These are phyloP conservation scores for Beroe ovata DNA, from an alignment of 37 sponge, comb jelly and placozoan species.

Conservation along the genomic window DNA sequence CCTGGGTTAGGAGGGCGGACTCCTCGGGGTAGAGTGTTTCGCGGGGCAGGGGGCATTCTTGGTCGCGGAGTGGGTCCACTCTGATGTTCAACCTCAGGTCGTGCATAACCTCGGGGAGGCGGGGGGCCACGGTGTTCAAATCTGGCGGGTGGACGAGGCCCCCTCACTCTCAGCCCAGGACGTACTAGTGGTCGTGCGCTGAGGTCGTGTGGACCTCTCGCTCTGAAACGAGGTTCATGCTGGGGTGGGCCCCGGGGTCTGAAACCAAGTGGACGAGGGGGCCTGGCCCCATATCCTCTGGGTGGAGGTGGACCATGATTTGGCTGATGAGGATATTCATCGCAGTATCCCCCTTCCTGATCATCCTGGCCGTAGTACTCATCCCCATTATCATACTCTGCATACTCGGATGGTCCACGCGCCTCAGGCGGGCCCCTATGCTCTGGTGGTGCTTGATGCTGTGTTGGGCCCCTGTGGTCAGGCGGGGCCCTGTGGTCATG, in stretches of 20 bases:
- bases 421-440: not conserved
- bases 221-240: not conserved
- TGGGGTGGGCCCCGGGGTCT: not conserved
- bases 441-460: not conserved
- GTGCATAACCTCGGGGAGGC: not conserved
- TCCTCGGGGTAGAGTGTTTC: constrained; percentile 6
- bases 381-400: not conserved
- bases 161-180: not conserved
- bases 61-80: not conserved
- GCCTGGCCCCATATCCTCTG: not conserved
- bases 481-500: not conserved
- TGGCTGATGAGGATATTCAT: not conserved
- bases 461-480: not conserved
- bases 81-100: not conserved
- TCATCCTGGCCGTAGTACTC: not conserved
- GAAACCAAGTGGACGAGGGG: not conserved
- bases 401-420: not conserved
- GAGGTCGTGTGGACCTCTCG: not conserved
- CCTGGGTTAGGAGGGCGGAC: not conserved
- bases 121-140: not conserved
- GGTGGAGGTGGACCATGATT: not conserved
- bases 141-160: constrained; percentile 6
- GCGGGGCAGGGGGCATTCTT: not conserved
- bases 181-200: not conserved
- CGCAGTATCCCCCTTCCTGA: not conserved